Conservation (phyloP, 37 sponge, comb jelly and placozoan species). For the Cladorhizidae sp. region DNA sequence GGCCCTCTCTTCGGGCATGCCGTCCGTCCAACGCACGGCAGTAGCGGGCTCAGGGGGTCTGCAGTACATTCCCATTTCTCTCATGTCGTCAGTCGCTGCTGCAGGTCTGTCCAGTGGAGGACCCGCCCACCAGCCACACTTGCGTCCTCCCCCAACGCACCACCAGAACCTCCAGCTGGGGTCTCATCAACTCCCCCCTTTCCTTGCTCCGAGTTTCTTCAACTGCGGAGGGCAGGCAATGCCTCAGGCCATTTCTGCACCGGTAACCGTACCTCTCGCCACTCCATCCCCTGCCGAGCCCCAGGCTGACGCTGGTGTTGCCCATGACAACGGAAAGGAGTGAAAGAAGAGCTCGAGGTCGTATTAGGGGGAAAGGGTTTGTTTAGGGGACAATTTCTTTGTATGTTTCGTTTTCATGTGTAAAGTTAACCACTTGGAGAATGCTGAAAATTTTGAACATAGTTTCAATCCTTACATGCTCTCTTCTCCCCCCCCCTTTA, state of each 20-base stretch:
- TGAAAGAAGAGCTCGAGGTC: not conserved
- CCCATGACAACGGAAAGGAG: not conserved
- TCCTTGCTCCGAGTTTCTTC: conserved; percentile 1
- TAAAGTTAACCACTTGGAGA: too few species aligned
- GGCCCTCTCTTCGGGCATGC: not conserved
- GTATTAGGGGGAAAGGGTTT: not conserved
- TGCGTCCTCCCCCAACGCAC: too few species aligned
- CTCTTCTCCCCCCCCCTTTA: too few species aligned
- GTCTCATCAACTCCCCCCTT: not conserved
- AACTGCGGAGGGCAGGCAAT: not conserved
- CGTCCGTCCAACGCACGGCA: not conserved
- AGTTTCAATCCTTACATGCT: too few species aligned
- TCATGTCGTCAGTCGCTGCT: not conserved
- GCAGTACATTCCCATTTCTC: conserved; percentile 3
- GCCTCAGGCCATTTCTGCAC: not conserved
- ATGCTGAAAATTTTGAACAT: too few species aligned
- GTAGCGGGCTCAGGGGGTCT: not conserved
- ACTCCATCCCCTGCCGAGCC: not conserved
- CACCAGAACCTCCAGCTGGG: not conserved
- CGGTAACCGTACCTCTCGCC: not conserved
- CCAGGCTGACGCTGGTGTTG: not conserved
- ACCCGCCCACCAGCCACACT: too few species aligned
- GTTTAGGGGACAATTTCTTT: not conserved
- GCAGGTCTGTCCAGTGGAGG: not conserved
- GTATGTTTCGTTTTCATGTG: too few species aligned